A percentile compares a stretch with the other conserved stretches of the same genome.
Evolutionary conservation across 2,888 invertebrate genomes (phyloP).

Genomic region (Callinectes sapidus): DNA sequence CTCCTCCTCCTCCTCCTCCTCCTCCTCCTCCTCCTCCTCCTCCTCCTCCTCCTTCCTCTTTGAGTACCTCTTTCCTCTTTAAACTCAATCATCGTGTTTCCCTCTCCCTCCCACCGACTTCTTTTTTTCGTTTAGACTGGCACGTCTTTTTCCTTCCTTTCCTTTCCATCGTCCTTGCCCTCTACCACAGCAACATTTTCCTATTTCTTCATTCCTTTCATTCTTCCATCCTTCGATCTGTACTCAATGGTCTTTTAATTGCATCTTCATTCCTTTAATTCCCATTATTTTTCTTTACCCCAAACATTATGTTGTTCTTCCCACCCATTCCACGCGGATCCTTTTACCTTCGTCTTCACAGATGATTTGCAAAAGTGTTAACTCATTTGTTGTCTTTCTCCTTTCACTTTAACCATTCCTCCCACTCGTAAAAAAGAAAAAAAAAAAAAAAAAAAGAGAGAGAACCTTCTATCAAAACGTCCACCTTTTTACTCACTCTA

Average conservation of each 20-base stretch:
- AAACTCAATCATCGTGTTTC: not conserved
- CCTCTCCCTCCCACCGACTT: not conserved
- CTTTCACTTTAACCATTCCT: no score
- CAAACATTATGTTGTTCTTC: not conserved
- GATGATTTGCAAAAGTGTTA: not conserved
- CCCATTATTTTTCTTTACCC: not conserved
- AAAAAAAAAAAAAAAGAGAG: no score
- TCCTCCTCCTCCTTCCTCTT: not conserved
- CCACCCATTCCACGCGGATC: not conserved
- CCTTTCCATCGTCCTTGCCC: not conserved
- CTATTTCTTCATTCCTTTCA: not conserved
- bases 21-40: not conserved
- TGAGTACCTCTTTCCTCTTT: slow-evolving; percentile 24
- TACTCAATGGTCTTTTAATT: no score
- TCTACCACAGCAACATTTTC: not conserved
- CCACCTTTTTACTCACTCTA: not conserved
- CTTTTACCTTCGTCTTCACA: not conserved
- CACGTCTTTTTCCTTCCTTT: not conserved
- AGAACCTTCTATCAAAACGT: not conserved
- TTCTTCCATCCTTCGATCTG: not conserved
- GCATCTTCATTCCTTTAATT: not conserved
- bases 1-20: not conserved
- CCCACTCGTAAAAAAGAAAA: no score
- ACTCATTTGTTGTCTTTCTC: not conserved
- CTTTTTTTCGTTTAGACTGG: not conserved